Base-by-base conservation (phyloP, 2,113 vertebrate species). In the Anguilla rostrata region DNA sequence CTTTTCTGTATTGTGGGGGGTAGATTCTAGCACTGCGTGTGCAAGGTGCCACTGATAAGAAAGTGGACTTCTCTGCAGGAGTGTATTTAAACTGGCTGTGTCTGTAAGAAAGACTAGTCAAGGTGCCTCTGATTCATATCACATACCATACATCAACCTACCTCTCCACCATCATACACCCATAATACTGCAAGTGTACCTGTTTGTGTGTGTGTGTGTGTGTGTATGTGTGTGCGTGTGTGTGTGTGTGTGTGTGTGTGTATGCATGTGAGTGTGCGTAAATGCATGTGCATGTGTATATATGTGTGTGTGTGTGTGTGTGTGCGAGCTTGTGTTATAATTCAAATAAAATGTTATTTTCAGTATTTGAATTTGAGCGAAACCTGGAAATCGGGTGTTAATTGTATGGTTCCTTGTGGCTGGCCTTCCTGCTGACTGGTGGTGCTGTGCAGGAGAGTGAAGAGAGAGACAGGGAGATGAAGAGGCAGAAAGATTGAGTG, bases 391-490 rank as follows among this genome's bases (percentile, higher is more conserved):
- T 75, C 80, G 82, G 49, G 88, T 90, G 90, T 89, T 84, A 92
- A 87, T 85, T 86, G 79, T 83, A 83, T 86, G 86, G 11, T 81
- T 66, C 34, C 85, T 78, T 85, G 87, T 82, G 83, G 90, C 75
- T 71, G 49, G 84, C 87, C 46, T 90, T 91, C 92, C 89, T 91
- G 91, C 93, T 92, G 94, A 93, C 92, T 92, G 90, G 91, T 91
- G 90, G 90, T 90, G 88, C 90, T 87, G 85, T 87, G 89, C 91
- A 91, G 91, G 92, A 91, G 87, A 83, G 87, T 88, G 88, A 91
- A 87, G 88, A 89, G 79, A 90, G 88, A 90, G 89, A 90, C 82
- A 87, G 22, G 60, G 60, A 66, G 18, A 26, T 53, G 49, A 53
- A 53, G 9, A 9, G 49, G 49, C 49, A 53, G 8, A 46, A 46